Base-by-base conservation (phyloP, 2,113 vertebrate species). In the Vulpes vulpes region DNA sequence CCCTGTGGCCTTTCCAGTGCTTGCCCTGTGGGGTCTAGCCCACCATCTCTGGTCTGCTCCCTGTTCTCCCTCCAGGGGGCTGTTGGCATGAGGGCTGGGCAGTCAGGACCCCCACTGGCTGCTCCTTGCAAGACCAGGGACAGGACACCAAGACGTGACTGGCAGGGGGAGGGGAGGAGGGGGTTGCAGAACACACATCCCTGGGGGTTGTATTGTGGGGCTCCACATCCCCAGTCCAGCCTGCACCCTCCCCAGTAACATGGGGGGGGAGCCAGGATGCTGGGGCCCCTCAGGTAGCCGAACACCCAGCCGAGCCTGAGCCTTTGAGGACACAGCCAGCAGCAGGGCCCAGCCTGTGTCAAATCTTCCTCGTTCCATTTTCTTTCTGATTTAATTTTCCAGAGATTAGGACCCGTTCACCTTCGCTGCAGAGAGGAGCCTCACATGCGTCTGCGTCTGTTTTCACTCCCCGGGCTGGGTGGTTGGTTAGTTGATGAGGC, bases 321-420 rank as follows among this genome's bases (percentile, higher is more conserved):
- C 80, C 73, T 94, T 81, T 59, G 86, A 95, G 79, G 74, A 96
- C 74, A 74, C 89, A 95, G 90, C 74, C 53, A 20, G 94, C 85
- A 43, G 84, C 86, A 11, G 86, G 74, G 53, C 80, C 22, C 67
- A 92, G 80, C 64, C 90, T 82, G 88, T 64, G 1, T 95, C 97
- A 95, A 88, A 96, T 98, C 96, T 83, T 84, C 51, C 94, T 98
- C 89, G 78, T 98, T 98, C 97, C 97, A 96, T 98, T 98, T 99
- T 97, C 98, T 98, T 97, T 98, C 98, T 96, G 97, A 98, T 99
- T 98, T 98, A 98, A 99, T 99, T 99, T 99, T 99, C 98, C 98
- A 98, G 98, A 98, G 98, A 98, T 99, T 98, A 98, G 97, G 98
- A 97, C 98, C 96, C 43, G 94, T 94, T 98, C 98, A 94, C 98